Evolutionary conservation across 2,113 vertebrate genomes (phyloP).

Genomic region (cat (Felis catus)): F.catus_Fca126_mat1.0 CM031415.1:112808501-112809000

Average conservation of each 20-base stretch:
- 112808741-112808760: background rate
- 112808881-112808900: background rate
- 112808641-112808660: too few relatives aligned
- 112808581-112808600: too few relatives aligned
- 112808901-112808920: slow-evolving; percentile 1
- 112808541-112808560: too few relatives aligned
- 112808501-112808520: background rate
- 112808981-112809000: background rate
- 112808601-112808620: too few relatives aligned
- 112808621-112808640: too few relatives aligned
- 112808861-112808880: background rate
- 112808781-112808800: background rate
- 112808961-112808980: background rate
- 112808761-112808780: background rate
- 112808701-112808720: too few relatives aligned
- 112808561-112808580: too few relatives aligned
- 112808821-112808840: slow-evolving; percentile 40
- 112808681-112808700: too few relatives aligned
- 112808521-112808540: too few relatives aligned
- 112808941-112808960: slow-evolving; percentile 6
- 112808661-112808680: too few relatives aligned
- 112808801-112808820: background rate
- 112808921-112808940: background rate
- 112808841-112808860: background rate
- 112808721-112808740: background rate